Conservation (phyloP, 2,888 invertebrate genomes). For the Lysandra bellargus region DNA sequence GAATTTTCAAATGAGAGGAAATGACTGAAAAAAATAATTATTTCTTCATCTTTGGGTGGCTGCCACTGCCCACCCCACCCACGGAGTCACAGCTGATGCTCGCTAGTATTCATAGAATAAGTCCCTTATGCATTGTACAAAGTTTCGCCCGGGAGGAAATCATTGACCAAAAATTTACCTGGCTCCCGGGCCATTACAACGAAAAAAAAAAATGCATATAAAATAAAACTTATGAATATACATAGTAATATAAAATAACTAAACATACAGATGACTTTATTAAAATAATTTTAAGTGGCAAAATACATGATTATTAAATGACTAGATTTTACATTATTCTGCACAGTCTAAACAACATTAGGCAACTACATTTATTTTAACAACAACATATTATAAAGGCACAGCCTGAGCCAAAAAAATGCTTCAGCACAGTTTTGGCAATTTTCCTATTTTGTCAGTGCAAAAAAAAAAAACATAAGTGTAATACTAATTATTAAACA, state of each 20-base stretch:
- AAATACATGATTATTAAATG: background rate
- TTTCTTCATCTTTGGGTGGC: too few species aligned
- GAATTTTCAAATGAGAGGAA: too few species aligned
- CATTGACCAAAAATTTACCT: too few species aligned
- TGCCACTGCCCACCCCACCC: too few species aligned
- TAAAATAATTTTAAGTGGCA: background rate
- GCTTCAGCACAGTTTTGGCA: background rate
- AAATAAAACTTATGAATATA: background rate
- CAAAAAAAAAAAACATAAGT: background rate
- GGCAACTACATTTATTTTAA: conserved; percentile 9
- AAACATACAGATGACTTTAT: background rate
- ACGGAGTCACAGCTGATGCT: too few species aligned
- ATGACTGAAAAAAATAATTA: too few species aligned
- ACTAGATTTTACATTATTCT: conserved; percentile 9
- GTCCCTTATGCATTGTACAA: too few species aligned
- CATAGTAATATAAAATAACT: background rate
- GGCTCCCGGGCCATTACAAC: background rate
- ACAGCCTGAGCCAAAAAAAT: conserved; percentile 13
- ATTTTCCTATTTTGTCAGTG: background rate
- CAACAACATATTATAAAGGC: conserved; percentile 5
- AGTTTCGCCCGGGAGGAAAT: too few species aligned
- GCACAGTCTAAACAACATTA: conserved; percentile 22
- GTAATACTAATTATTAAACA: background rate
- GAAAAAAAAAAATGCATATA: background rate
- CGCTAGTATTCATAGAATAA: too few species aligned